Evolutionary conservation across 2,113 vertebrate genomes (phyloP).

Genomic region (Narcine bancroftii): DNA sequence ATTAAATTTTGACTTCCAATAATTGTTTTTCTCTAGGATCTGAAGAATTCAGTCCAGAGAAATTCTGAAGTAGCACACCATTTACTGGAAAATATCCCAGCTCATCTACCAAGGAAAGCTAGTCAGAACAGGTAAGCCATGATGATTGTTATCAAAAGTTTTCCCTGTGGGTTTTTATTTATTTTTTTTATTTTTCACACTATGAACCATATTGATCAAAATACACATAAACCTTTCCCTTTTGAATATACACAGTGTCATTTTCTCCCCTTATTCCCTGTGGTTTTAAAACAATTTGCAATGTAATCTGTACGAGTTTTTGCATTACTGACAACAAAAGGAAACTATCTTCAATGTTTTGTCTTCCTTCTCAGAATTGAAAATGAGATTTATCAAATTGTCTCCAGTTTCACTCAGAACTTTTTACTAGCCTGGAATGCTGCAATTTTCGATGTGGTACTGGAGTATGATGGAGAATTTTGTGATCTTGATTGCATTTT

Average conservation of each 20-base stretch:
- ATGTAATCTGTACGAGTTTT: neutral
- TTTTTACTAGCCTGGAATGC: neutral
- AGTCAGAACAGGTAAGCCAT: constrained; percentile 44
- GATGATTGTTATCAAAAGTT: neutral
- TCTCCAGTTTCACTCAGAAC: neutral
- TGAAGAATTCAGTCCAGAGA: constrained; percentile 44
- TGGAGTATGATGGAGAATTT: neutral
- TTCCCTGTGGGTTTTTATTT: too few relatives aligned
- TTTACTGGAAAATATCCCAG: constrained; percentile 50
- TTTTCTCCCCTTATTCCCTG: too few relatives aligned
- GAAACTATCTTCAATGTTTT: neutral
- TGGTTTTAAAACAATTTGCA: neutral
- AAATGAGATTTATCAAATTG: neutral
- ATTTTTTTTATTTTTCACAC: too few relatives aligned
- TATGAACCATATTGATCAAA: too few relatives aligned
- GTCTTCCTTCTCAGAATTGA: neutral
- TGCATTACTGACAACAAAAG: neutral
- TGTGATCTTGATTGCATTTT: neutral
- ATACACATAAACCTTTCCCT: too few relatives aligned
- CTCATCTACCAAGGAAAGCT: constrained; percentile 42
- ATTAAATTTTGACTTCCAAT: neutral
- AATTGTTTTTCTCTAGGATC: constrained; percentile 47
- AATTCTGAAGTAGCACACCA: constrained; percentile 43
- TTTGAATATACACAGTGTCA: too few relatives aligned
- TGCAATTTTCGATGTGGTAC: neutral